These are phyloP conservation scores for Plutomurus gul DNA, from an alignment of 1,140 invertebrate genomes.

Conservation along the genomic window DNA sequence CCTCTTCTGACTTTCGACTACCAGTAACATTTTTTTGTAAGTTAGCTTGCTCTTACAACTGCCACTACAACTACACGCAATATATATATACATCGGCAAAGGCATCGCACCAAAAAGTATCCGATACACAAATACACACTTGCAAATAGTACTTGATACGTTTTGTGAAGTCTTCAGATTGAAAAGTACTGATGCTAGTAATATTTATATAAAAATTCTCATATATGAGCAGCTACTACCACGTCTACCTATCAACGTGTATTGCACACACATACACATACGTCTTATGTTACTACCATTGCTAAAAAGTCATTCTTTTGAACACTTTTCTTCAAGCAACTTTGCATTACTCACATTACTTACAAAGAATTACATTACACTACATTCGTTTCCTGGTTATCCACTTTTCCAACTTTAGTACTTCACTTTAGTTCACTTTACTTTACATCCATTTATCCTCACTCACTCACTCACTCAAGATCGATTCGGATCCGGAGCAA, in stretches of 20 bases:
- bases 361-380: not conserved
- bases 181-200: not conserved
- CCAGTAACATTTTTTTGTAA: too few species aligned
- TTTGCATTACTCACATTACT: not conserved
- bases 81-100: too few species aligned
- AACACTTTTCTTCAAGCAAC: not conserved
- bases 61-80: too few species aligned
- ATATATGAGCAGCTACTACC: not conserved
- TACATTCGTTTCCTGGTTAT: slow-evolving; percentile 21
- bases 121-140: too few species aligned
- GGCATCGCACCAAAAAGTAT: too few species aligned
- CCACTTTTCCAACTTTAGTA: slow-evolving; percentile 8
- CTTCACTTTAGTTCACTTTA: slow-evolving; percentile 9
- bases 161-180: slow-evolving; percentile 17
- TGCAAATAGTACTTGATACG: too few species aligned
- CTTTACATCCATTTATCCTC: slow-evolving; percentile 16
- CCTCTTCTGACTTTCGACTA: too few species aligned
- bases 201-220: too few species aligned
- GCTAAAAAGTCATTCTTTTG: not conserved
- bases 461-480: too few species aligned
- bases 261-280: not conserved
- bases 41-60: too few species aligned
- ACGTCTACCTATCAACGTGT: not conserved
- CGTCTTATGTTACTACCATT: not conserved
- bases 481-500: slow-evolving; percentile 1